phyloP scores from a whole-genome alignment of 1,140 invertebrate genomes.

The Zaprionus lachaisei region DNA sequence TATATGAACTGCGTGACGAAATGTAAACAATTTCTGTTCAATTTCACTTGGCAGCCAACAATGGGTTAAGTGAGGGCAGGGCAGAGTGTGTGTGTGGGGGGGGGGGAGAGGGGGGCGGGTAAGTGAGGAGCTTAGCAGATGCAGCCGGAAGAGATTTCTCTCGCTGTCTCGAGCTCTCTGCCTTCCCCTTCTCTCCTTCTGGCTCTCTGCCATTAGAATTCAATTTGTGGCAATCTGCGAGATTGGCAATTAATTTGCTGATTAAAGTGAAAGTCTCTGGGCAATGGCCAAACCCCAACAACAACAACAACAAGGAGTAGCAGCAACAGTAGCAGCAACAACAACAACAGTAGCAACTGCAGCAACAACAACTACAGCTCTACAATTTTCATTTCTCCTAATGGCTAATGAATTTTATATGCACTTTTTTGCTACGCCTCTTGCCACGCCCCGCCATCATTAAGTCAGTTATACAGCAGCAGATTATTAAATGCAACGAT shows the following conservation, averaged over 20 bases:
- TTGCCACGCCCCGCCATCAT: conserved; percentile 23
- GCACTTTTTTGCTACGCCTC: conserved; percentile 1
- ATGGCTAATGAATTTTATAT: conserved; percentile 72
- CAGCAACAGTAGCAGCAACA: background rate
- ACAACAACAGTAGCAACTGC: background rate
- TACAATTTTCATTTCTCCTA: conserved; percentile 42
- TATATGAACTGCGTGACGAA: conserved; percentile 53
- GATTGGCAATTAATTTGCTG: conserved; percentile 41
- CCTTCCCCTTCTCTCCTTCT: background rate
- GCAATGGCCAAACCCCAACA: background rate
- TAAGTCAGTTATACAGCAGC: conserved; percentile 1
- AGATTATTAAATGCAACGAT: conserved; percentile 54
- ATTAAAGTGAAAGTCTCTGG: conserved; percentile 65
- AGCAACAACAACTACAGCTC: background rate
- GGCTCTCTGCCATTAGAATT: conserved; percentile 29
- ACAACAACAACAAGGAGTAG: background rate
- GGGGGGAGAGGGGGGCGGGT: background rate
- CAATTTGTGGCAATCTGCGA: conserved; percentile 12
- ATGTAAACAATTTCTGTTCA: conserved; percentile 43
- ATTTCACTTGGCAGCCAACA: conserved; percentile 41
- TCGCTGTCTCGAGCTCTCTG: background rate
- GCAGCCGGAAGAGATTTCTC: conserved; percentile 26
- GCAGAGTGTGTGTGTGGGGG: too few species aligned
- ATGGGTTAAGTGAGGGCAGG: conserved; percentile 10
- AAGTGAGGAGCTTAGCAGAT: background rate